phyloP scores from a whole-genome alignment of 2,113 vertebrate genomes.

The Nymphicus hollandicus region DNA sequence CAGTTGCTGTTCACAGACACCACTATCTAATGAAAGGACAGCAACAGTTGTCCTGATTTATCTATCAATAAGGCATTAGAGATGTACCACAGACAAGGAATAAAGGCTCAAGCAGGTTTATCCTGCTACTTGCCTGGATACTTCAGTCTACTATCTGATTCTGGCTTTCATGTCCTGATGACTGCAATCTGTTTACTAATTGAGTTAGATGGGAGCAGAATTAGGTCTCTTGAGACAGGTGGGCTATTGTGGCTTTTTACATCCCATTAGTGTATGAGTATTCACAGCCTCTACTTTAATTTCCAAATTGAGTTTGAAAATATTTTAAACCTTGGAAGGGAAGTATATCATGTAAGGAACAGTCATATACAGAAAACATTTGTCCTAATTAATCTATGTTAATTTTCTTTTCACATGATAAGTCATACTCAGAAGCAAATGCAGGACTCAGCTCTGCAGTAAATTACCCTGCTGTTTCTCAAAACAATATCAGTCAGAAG shows the following conservation, averaged over 20 bases:
- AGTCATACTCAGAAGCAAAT: neutral
- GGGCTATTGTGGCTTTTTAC: neutral
- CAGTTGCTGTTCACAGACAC: neutral
- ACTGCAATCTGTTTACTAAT: neutral
- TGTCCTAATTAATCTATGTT: neutral
- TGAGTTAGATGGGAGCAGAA: neutral
- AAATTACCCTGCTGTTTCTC: neutral
- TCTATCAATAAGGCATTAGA: neutral
- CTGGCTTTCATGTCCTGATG: neutral
- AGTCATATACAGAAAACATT: neutral
- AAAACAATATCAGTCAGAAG: neutral
- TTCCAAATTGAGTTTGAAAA: neutral
- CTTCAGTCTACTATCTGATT: neutral
- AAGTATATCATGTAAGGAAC: neutral
- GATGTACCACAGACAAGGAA: neutral
- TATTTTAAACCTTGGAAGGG: neutral
- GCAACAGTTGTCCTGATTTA: neutral
- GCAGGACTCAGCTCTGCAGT: neutral
- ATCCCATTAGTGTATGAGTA: neutral
- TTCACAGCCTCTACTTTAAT: neutral
- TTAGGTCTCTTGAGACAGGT: neutral
- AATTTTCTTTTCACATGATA: neutral
- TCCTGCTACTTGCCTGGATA: neutral
- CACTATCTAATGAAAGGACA: neutral
- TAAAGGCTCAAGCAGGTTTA: neutral